Evolutionary conservation across 2,888 invertebrate species (phyloP).

Genomic region (Ophioninae sp.): DNA sequence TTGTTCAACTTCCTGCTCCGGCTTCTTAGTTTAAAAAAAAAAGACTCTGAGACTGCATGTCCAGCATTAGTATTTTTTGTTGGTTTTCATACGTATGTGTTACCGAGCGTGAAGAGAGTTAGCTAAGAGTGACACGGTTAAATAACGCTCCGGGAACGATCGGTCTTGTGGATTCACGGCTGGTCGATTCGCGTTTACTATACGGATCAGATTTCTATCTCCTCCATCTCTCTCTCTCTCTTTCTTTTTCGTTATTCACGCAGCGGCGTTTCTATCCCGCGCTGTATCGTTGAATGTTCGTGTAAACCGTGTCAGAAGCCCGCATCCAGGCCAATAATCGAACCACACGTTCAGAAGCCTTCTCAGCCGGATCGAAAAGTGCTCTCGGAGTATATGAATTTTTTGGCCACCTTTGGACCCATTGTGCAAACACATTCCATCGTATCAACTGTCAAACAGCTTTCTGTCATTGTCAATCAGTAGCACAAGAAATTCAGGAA

Average conservation of each 20-base stretch:
- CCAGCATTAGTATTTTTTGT: not conserved
- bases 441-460: not conserved
- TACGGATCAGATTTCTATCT: not conserved
- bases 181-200: slow-evolving; percentile 32
- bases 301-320: slow-evolving; percentile 53
- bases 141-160: slow-evolving; percentile 28
- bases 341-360: slow-evolving; percentile 16
- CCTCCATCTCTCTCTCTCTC: not conserved
- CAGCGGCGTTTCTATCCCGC: slow-evolving; percentile 26
- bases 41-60: not conserved
- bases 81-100: slow-evolving; percentile 7
- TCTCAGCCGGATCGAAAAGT: slow-evolving; percentile 25
- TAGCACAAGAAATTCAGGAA: not conserved
- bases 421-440: not conserved
- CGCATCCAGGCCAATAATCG: slow-evolving; percentile 29
- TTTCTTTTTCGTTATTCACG: slow-evolving; percentile 28
- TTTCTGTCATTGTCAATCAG: not conserved
- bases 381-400: slow-evolving; percentile 1
- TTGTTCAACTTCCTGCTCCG: not conserved
- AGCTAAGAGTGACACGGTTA: slow-evolving; percentile 21
- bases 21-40: not conserved
- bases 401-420: not conserved
- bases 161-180: slow-evolving; percentile 32
- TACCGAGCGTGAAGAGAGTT: slow-evolving; percentile 4
- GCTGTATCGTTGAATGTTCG: slow-evolving; percentile 32